Evolutionary conservation across 2,797 vertebrate species (phyloP).

Genomic region (Brotula barbata): DNA sequence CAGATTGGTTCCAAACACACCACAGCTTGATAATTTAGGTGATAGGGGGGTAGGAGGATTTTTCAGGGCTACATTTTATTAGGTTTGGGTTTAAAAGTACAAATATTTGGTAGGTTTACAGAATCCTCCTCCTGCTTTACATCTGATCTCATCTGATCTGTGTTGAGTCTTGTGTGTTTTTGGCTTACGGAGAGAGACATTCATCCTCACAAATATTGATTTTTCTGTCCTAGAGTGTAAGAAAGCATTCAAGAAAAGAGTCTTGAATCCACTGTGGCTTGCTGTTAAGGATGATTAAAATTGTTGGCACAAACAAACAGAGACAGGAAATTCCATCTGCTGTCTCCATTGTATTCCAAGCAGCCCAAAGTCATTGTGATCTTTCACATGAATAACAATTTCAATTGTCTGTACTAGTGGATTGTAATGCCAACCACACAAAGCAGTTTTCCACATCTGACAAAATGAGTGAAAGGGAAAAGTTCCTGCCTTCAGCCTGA

Average conservation of each 20-base stretch:
- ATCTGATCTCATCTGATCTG: not conserved
- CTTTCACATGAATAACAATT: constrained; percentile 15
- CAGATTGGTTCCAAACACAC: no score
- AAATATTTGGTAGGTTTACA: not conserved
- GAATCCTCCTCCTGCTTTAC: not conserved
- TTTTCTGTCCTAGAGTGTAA: constrained; percentile 9
- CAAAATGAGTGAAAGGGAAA: constrained; percentile 34
- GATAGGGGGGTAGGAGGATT: no score
- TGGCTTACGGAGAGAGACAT: constrained; percentile 12
- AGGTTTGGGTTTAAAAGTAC: not conserved
- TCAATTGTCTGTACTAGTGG: constrained; percentile 22
- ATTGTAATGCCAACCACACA: constrained; percentile 3
- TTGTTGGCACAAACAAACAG: constrained; percentile 14
- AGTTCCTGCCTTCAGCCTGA: constrained; percentile 31
- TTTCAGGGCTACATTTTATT: no score
- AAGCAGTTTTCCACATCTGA: constrained; percentile 16
- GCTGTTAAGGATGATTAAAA: constrained; percentile 24
- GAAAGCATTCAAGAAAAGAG: constrained; percentile 25
- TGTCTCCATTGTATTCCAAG: constrained; percentile 1
- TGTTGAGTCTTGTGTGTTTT: not conserved
- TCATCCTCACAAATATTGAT: constrained; percentile 42
- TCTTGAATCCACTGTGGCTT: constrained; percentile 17
- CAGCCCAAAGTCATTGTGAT: constrained; percentile 32
- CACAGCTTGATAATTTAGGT: no score
- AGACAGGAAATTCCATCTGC: constrained; percentile 20